Evolutionary conservation across 2,888 invertebrate species (phyloP), one percentile per base, ranked within the genome.

Genomic region (Metellina segmentata): DNA sequence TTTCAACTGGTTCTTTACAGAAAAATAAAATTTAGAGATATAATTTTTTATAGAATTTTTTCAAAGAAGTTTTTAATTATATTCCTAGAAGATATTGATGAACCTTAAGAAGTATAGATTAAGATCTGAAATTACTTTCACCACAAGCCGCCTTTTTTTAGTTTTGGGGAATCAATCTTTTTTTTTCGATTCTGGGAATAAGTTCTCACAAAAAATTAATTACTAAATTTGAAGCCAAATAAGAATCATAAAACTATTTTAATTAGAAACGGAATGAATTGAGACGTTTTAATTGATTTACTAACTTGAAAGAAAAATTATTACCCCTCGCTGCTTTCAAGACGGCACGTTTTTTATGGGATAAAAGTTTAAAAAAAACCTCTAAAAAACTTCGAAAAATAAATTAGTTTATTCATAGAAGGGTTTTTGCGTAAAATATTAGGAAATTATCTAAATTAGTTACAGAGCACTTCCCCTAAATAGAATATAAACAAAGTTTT

Each of bases 391-490:
- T 75, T 16, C 61, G 52, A 75, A 85, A 74, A 74, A 34, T 85
- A 75, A 85, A 85, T 85, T 85, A 75, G 74, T 75, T 85, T 85
- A 85, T 85, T 85, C 75, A 74, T 13, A 72, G 34, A 51, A n/a
- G n/a, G 20, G 77, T 85, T 85, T 85, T 69, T 49, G 48, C 34
- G 20, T 11, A 74, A 74, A 71, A 69, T 77, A 20, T 69, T 86
- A 69, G 52, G 70, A 87, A 87, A 72, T 87, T 81, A 81, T 87
- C 87, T 52, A 87, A 87, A 86, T 86, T 86, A 78, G 71, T 79
- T 52, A n/a, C 72, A 75, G 72, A 34, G 74, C 79, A 74, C 81
- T 87, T 86, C 75, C 34, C 49, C n/a, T 77, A 77, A 78, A 69
- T 81, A 49, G 79, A 87, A 87, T 81, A 52, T 48, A 79, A 87